Evolutionary conservation across 2,797 vertebrate genomes (phyloP), one percentile per base, ranked within the genome.

Genomic region (Podarcis lilfordi): DNA sequence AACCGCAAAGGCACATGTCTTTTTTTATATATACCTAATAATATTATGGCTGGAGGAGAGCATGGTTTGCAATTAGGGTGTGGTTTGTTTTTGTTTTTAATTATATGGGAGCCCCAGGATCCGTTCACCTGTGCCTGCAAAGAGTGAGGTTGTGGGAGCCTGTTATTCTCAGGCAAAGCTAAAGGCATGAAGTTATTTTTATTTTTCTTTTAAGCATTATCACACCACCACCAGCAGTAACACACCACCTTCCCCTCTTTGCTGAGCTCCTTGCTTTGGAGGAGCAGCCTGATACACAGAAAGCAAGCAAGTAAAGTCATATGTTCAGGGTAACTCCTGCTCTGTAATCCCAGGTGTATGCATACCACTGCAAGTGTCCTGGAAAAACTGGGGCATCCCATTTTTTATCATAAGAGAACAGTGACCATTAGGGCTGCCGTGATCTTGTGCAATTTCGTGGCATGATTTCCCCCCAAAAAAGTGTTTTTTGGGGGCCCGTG

Each of bases 131-230:
- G 21, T 32, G 86, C 25, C 85, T 80, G 45, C 43, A 86, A 40
- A 86, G 23, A 64, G 23, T 79, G 40, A n/a, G n/a, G 74, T 66
- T 55, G 2, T 1, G 77, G 27, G 1, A 29, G 84, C 0, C 25
- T 50, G 32, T 21, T 0, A 0, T 13, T 64, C 23, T 3, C 4
- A 23, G 0, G 1, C 40, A 37, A 4, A 6, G 23, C 15, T 86
- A 2, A 0, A 29, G 8, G 10, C 43, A 10, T 13, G 10, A 0
- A 45, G 15, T 27, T 25, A 19, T 27, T 35, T 9, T 59, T 43
- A 19, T 69, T n/a, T 32, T 43, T 61, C 37, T 11, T 74, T 87
- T 10, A 15, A 29, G 17, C 55, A 43, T 45, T 37, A 32, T 81
- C 68, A 61, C n/a, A 72, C 27, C 55, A 27, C 5, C 17, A 74